A percentile compares a stretch with the other conserved stretches of the same genome.
Conservation (phyloP, 1,140 invertebrate species). For the Andricus grossulariae region DNA sequence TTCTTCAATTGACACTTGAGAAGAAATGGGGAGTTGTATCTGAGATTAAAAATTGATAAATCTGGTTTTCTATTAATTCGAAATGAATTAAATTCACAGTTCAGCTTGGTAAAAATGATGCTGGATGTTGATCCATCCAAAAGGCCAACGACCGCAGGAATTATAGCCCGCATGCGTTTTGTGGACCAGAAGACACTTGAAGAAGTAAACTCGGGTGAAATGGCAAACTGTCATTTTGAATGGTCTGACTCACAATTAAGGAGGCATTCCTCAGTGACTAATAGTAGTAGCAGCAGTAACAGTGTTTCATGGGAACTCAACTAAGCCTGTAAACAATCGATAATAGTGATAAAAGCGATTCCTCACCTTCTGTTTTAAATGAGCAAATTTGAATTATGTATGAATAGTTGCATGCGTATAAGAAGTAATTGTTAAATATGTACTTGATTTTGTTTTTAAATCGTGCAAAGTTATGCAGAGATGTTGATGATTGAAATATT, state of each 20-base stretch:
- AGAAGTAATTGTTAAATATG: background rate
- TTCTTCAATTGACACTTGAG: no score
- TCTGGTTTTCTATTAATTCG: constrained; percentile 40
- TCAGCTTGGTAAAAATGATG: constrained; percentile 85
- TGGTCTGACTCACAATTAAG: constrained; percentile 66
- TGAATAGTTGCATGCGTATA: background rate
- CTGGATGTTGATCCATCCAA: constrained; percentile 83
- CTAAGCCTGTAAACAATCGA: constrained; percentile 11
- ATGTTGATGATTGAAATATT: no score
- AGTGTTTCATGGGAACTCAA: constrained; percentile 9
- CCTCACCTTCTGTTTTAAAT: background rate
- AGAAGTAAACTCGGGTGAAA: constrained; percentile 41
- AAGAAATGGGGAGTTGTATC: no score
- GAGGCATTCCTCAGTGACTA: constrained; percentile 66
- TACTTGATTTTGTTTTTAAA: no score
- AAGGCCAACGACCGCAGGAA: constrained; percentile 86
- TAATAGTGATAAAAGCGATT: constrained; percentile 1
- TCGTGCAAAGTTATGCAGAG: no score
- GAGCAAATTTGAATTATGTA: background rate
- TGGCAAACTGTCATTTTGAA: constrained; percentile 74
- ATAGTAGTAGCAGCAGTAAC: constrained; percentile 49
- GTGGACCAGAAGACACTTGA: constrained; percentile 52
- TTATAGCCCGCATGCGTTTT: constrained; percentile 77
- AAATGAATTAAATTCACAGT: constrained; percentile 75
- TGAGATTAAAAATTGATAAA: constrained; percentile 13